Evolutionary conservation across 2,797 vertebrate species (phyloP).

Genomic region (Ctenopoma multispine): DNA sequence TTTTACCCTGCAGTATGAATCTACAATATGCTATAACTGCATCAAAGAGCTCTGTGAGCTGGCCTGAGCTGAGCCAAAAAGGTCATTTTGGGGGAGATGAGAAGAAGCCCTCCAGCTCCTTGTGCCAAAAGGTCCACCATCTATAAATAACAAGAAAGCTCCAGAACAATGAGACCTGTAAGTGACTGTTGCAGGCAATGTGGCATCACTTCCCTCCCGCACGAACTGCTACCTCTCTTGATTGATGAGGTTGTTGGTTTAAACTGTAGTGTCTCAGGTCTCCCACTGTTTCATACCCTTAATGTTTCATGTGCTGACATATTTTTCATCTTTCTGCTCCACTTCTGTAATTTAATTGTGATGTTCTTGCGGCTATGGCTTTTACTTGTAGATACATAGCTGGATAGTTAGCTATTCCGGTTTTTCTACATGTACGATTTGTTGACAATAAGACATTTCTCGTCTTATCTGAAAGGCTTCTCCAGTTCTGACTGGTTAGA

Average conservation of each 20-base stretch:
- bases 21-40: neutral
- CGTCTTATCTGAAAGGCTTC: too few species aligned
- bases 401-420: too few species aligned
- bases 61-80: slow-evolving; percentile 10
- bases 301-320: too few species aligned
- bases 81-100: slow-evolving; percentile 16
- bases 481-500: too few species aligned
- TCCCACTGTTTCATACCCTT: too few species aligned
- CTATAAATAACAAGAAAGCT: slow-evolving; percentile 69
- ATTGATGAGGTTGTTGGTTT: neutral
- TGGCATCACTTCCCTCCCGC: slow-evolving; percentile 14
- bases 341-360: too few species aligned
- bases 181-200: slow-evolving; percentile 15
- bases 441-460: too few species aligned
- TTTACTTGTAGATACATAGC: too few species aligned
- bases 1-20: neutral
- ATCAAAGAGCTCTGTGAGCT: neutral
- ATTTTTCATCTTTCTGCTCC: too few species aligned
- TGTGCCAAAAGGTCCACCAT: slow-evolving; percentile 51
- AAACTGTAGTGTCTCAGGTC: neutral
- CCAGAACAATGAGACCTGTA: slow-evolving; percentile 45
- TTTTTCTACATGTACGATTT: too few species aligned
- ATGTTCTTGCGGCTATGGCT: too few species aligned
- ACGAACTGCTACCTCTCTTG: neutral
- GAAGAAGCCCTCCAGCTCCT: slow-evolving; percentile 9